These are phyloP conservation scores for Percopsis transmontana DNA, from an alignment of 2,113 vertebrate species.

Conservation along the genomic window DNA sequence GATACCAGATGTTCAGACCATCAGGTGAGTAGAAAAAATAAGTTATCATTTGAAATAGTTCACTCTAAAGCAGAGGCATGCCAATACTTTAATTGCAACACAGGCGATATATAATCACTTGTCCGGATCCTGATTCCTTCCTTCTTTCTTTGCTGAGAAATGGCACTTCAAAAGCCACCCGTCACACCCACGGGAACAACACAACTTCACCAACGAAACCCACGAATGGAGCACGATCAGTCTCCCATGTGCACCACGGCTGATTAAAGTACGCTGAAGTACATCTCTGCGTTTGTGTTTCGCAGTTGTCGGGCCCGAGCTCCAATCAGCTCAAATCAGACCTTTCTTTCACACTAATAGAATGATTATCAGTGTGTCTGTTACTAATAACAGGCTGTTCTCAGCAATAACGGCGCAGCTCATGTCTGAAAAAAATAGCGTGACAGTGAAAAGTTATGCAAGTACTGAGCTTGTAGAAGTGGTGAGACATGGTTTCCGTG, in stretches of 20 bases:
- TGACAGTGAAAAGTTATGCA: slow-evolving; percentile 22
- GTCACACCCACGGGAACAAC: slow-evolving; percentile 28
- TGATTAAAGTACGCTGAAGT: slow-evolving; percentile 39
- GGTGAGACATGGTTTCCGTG: neutral
- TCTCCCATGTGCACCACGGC: slow-evolving; percentile 17
- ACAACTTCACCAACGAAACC: slow-evolving; percentile 22
- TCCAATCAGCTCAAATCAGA: slow-evolving; percentile 55
- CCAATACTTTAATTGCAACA: slow-evolving; percentile 39
- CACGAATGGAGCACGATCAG: slow-evolving; percentile 24
- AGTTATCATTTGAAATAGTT: slow-evolving; percentile 17
- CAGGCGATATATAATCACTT: slow-evolving; percentile 46
- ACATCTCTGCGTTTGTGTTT: slow-evolving; percentile 8
- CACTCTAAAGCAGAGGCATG: slow-evolving; percentile 19
- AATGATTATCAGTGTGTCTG: slow-evolving; percentile 58
- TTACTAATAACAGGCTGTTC: slow-evolving; percentile 47
- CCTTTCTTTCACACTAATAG: slow-evolving; percentile 43
- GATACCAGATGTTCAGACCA: slow-evolving; percentile 6
- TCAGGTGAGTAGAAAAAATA: slow-evolving; percentile 12
- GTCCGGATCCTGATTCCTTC: slow-evolving; percentile 32
- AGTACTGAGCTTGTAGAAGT: slow-evolving; percentile 6
- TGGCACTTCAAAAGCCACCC: slow-evolving; percentile 31
- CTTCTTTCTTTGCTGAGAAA: neutral
- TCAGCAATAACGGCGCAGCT: slow-evolving; percentile 29
- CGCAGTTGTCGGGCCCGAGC: slow-evolving; percentile 47
- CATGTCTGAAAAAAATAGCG: slow-evolving; percentile 1